Evolutionary conservation across 2,113 vertebrate genomes (phyloP).

Genomic region (Sarotherodon lohbergeri): DNA sequence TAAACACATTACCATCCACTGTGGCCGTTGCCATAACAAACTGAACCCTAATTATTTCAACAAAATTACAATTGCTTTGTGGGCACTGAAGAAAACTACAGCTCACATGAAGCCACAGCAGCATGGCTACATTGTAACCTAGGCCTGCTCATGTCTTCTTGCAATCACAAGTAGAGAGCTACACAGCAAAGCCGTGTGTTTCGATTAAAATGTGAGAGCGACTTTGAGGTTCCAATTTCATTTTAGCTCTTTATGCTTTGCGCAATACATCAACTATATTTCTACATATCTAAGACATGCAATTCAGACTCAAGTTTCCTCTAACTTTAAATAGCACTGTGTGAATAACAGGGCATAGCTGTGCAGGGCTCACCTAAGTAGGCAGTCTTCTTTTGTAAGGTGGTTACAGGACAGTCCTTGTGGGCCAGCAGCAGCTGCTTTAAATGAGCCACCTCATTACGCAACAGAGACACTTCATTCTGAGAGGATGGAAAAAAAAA

Average conservation of each 20-base stretch:
- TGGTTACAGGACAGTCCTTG: constrained; percentile 97
- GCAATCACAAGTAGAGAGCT: fast-evolving
- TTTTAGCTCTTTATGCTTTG: background rate
- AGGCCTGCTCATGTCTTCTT: background rate
- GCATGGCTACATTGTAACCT: background rate
- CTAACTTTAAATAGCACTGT: background rate
- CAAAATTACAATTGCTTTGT: background rate
- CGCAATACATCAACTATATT: background rate
- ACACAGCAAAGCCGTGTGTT: background rate
- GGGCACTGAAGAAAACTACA: background rate
- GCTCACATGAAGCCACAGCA: background rate
- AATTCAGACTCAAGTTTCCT: background rate
- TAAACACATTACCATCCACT: background rate
- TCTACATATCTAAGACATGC: background rate
- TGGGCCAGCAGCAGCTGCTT: constrained; percentile 97
- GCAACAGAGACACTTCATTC: constrained; percentile 89
- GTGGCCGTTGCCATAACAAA: background rate
- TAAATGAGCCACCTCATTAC: constrained; percentile 95
- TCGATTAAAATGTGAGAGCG: background rate
- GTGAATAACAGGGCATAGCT: background rate
- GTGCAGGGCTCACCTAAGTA: constrained; percentile 67
- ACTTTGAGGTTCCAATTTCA: background rate
- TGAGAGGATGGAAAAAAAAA: background rate
- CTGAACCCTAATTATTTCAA: background rate
- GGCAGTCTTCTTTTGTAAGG: constrained; percentile 88